These are phyloP conservation scores for Kryptolebias marmoratus DNA, from an alignment of 2,113 vertebrate genomes.

Conservation along the genomic window DNA sequence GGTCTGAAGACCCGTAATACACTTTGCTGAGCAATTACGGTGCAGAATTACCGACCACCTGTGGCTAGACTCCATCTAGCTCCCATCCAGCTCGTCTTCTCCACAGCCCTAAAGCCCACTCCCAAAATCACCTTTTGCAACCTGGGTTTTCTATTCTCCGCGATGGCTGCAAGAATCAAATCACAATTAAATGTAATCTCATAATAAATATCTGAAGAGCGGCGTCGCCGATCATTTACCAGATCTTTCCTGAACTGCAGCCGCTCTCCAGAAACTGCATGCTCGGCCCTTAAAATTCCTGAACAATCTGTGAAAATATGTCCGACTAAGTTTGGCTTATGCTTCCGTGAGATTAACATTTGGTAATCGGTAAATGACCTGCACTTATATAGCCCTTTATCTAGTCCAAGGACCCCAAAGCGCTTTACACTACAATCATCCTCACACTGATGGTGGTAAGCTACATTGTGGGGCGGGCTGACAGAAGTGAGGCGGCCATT, in stretches of 20 bases:
- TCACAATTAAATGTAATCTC: conserved; percentile 54
- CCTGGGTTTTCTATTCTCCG: conserved; percentile 58
- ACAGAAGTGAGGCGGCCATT: too few species aligned
- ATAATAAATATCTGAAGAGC: conserved; percentile 61
- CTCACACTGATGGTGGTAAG: too few species aligned
- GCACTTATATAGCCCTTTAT: too few species aligned
- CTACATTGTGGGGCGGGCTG: too few species aligned
- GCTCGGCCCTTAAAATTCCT: not conserved
- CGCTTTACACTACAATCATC: too few species aligned
- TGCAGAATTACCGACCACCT: conserved; percentile 82
- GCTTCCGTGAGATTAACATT: not conserved
- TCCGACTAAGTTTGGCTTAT: not conserved
- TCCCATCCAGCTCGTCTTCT: conserved; percentile 19
- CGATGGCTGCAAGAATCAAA: conserved; percentile 61
- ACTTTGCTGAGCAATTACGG: conserved; percentile 81
- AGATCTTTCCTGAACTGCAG: not conserved
- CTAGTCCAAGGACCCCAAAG: too few species aligned
- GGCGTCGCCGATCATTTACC: not conserved
- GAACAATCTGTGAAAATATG: not conserved
- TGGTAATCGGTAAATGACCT: not conserved
- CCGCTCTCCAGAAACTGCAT: too few species aligned
- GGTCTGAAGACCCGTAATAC: conserved; percentile 76
- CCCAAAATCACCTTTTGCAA: conserved; percentile 55
- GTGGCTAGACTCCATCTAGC: conserved; percentile 72
- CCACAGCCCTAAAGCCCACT: conserved; percentile 26